Conservation (phyloP, 1,140 invertebrate genomes). For the Hyles vespertilio region DNA sequence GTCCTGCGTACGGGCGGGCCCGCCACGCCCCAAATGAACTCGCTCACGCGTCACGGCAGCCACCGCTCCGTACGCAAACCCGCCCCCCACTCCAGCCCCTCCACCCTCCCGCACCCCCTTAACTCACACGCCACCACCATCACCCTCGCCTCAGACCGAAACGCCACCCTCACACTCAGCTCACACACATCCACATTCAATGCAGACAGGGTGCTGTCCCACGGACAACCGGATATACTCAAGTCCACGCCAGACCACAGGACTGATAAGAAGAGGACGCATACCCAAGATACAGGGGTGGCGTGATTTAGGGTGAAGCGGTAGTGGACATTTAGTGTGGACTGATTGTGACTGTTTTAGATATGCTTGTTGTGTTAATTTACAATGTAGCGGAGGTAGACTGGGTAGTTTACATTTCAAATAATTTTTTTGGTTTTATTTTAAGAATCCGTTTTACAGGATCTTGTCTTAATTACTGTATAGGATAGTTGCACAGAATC, state of each 20-base stretch:
- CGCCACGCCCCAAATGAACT: slow-evolving; percentile 88
- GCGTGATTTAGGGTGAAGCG: slow-evolving; percentile 46
- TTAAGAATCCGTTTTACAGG: no score
- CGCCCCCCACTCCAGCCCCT: slow-evolving; percentile 50
- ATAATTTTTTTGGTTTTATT: no score
- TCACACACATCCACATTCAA: slow-evolving; percentile 71
- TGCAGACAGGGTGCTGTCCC: slow-evolving; percentile 63
- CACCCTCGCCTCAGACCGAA: slow-evolving; percentile 60
- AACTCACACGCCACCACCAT: slow-evolving; percentile 74
- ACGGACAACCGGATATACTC: slow-evolving; percentile 86
- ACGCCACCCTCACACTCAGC: slow-evolving; percentile 61
- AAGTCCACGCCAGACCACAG: slow-evolving; percentile 88
- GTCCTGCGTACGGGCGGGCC: slow-evolving; percentile 77
- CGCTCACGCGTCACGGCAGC: slow-evolving; percentile 85
- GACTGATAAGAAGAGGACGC: slow-evolving; percentile 75
- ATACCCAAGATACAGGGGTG: slow-evolving; percentile 74
- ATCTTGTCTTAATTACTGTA: no score
- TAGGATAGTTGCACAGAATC: no score
- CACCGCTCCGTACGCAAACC: slow-evolving; percentile 70
- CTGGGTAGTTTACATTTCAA: no score
- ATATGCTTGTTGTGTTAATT: not conserved
- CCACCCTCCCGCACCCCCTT: slow-evolving; percentile 61
- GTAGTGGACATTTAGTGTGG: slow-evolving; percentile 7
- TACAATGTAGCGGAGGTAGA: not conserved
- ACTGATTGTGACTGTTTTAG: slow-evolving; percentile 13